Evolutionary conservation across 2,797 vertebrate species (phyloP), one percentile per base, ranked within the genome.

Genomic region (Enteromius afrohamiltoni): DNA sequence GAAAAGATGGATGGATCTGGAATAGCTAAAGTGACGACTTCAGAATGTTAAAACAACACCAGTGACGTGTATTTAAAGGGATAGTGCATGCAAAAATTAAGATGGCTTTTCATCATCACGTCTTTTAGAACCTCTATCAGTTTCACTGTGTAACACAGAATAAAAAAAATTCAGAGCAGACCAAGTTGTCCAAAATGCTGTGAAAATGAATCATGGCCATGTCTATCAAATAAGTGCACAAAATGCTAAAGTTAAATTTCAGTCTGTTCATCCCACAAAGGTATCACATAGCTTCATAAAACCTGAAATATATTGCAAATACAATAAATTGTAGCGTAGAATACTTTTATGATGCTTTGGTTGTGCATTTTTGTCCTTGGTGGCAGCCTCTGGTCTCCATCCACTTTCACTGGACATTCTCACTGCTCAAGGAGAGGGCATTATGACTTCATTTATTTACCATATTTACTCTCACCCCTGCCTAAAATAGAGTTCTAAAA

Each of bases 1-100:
- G 37, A 37, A 67, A 67, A 40, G 31, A 79, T 4, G 31, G 2
- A 55, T 1, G 23, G 51, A 58, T 42, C 80, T 16, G 6, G 55
- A 49, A 74, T 37, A 62, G 53, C 70, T 19, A 51, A 74, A 82
- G 58, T 23, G 29, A 51, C 40, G 21, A 51, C 69, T 49, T 74
- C 26, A 34, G 68, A 81, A 34, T 74, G 21, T 40, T 51, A 49
- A 73, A 73, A 73, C 49, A 70, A 3, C 3, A n/a, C 55, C 23
- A 34, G 58, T 55, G 34, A 70, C 13, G 17, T 42, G 14, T 37
- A 29, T 60, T 68, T 47, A 81, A 71, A 60, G 53, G 68, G 40
- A 55, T 16, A 64, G 14, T 34, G 10, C n/a, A 77, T 2, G 7
- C 21, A 62, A 45, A 80, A 42, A 31, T 23, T 1, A 34, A 67